These are phyloP conservation scores for Asarcornis scutulata DNA, from an alignment of 2,113 vertebrate genomes.

Conservation along the genomic window DNA sequence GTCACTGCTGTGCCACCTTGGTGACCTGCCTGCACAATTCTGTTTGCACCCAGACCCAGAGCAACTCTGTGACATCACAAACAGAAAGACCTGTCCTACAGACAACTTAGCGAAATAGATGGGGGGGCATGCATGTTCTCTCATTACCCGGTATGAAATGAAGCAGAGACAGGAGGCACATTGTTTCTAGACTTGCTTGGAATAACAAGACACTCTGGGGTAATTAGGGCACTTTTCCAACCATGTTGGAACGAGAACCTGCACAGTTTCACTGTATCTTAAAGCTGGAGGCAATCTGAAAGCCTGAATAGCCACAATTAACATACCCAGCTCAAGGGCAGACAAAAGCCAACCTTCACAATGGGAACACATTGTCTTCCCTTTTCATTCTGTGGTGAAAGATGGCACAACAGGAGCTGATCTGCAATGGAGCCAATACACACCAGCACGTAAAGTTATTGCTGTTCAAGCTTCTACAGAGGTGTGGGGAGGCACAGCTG, in stretches of 20 bases:
- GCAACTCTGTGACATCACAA: background rate
- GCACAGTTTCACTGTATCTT: background rate
- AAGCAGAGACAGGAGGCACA: background rate
- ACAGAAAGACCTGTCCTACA: background rate
- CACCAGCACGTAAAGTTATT: background rate
- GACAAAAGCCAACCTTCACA: background rate
- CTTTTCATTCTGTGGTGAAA: background rate
- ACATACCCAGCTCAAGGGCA: background rate
- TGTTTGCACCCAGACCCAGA: background rate
- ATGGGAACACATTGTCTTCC: accelerated
- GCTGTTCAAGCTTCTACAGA: background rate
- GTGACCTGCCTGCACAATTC: background rate
- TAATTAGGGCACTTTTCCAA: background rate
- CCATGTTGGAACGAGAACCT: background rate
- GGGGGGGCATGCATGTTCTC: background rate
- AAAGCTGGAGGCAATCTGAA: background rate
- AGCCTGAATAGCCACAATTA: background rate
- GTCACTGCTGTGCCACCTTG: background rate
- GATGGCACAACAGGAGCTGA: background rate
- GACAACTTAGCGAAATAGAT: background rate
- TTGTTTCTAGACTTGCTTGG: background rate
- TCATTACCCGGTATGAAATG: background rate
- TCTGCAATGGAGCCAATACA: background rate
- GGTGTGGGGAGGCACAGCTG: background rate
- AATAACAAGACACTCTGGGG: background rate